phyloP scores from a whole-genome alignment of 2,888 invertebrate species.

The Drosophila lacicola region DNA sequence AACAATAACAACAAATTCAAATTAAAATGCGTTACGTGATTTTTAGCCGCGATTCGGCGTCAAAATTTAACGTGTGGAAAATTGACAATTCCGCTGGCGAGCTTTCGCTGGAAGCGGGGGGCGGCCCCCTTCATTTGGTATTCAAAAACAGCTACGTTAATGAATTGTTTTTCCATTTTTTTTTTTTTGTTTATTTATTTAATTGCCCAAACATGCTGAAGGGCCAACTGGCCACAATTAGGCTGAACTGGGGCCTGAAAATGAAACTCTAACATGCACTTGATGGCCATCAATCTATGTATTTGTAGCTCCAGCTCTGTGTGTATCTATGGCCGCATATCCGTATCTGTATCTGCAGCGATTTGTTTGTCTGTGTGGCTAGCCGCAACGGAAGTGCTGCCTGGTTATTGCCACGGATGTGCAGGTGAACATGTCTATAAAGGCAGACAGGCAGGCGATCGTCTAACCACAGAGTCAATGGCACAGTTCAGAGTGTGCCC shows the following conservation, averaged over 20 bases:
- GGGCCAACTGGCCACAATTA: slow-evolving; percentile 11
- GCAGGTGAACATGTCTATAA: slow-evolving; percentile 25
- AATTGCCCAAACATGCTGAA: slow-evolving; percentile 35
- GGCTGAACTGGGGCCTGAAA: not conserved
- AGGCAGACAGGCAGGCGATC: slow-evolving; percentile 4
- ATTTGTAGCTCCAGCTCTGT: not conserved
- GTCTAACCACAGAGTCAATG: slow-evolving; percentile 29
- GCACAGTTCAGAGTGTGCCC: slow-evolving; percentile 5
- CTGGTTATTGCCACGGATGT: slow-evolving; percentile 44
- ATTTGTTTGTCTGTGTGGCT: slow-evolving; percentile 25
- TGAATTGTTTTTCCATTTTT: slow-evolving; percentile 53
- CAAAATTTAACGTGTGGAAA: slow-evolving; percentile 69
- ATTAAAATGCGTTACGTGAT: slow-evolving; percentile 63
- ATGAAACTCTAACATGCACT: not conserved
- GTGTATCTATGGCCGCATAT: slow-evolving; percentile 3
- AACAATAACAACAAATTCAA: slow-evolving; percentile 33
- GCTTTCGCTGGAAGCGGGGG: slow-evolving; percentile 8
- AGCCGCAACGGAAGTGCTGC: slow-evolving; percentile 45
- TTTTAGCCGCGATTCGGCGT: slow-evolving; percentile 28
- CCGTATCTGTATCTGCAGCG: slow-evolving; percentile 11
- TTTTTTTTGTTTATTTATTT: slow-evolving; percentile 20
- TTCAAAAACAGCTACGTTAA: slow-evolving; percentile 49
- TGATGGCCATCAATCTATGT: not conserved
- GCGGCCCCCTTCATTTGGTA: slow-evolving; percentile 33
- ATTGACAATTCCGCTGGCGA: slow-evolving; percentile 64